A percentile compares a stretch with the other conserved stretches of the same genome.
phyloP scores from a whole-genome alignment of 2,113 vertebrate species.

The Syrrhaptes paradoxus region DNA sequence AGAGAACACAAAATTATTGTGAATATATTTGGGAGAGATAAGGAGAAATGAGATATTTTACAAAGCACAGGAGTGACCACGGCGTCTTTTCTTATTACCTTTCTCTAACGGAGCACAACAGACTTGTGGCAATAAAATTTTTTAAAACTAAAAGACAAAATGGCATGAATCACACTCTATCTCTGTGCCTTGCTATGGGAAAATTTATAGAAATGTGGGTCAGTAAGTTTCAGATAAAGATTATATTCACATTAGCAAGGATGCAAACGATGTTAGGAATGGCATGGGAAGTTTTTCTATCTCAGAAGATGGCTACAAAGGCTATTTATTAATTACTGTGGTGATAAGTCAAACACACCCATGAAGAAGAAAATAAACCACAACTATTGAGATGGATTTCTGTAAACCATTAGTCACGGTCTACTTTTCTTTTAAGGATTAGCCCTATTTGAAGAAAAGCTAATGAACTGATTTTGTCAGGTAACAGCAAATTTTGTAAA shows the following conservation, averaged over 20 bases:
- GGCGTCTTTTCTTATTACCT: not conserved
- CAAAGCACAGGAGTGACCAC: not conserved
- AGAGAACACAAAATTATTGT: not conserved
- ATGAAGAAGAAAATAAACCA: not conserved
- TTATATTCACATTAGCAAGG: not conserved
- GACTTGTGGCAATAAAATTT: not conserved
- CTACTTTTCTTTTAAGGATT: not conserved
- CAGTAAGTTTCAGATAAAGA: not conserved
- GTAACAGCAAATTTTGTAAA: not conserved
- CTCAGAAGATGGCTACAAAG: not conserved
- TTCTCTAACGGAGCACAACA: not conserved
- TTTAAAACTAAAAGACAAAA: not conserved
- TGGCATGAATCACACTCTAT: rapidly evolving
- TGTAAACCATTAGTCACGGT: not conserved
- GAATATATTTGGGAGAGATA: not conserved
- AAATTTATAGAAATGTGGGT: not conserved
- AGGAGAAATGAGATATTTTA: not conserved
- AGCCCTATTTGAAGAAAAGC: not conserved
- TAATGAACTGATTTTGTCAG: not conserved
- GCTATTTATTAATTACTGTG: not conserved
- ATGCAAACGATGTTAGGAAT: not conserved
- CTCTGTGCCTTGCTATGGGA: not conserved
- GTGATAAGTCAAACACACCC: not conserved
- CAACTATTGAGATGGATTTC: not conserved
- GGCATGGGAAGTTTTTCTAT: not conserved